Evolutionary conservation across 2,888 invertebrate species (phyloP).

Genomic region (Leucophora obtusa): DNA sequence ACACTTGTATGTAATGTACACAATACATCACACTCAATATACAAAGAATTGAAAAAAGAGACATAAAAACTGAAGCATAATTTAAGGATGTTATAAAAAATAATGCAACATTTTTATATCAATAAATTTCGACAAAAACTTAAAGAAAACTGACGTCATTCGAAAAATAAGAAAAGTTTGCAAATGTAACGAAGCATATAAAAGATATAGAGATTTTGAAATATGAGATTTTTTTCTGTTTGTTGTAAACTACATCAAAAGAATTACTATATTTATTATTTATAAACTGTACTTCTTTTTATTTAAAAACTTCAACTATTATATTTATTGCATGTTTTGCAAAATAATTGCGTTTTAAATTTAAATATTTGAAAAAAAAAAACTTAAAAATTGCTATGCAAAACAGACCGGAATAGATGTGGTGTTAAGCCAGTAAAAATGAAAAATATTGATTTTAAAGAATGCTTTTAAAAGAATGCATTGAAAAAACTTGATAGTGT

Average conservation of each 20-base stretch:
- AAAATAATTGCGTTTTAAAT: conserved; percentile 44
- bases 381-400: conserved; percentile 12
- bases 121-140: conserved; percentile 9
- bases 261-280: not conserved
- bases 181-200: conserved; percentile 43
- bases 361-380: conserved; percentile 26
- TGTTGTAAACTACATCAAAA: not conserved
- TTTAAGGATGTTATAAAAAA: conserved; percentile 42
- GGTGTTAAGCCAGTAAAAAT: conserved; percentile 1
- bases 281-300: conserved; percentile 12
- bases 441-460: conserved; percentile 31
- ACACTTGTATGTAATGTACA: conserved; percentile 2
- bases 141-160: conserved; percentile 55
- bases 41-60: not conserved
- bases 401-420: conserved; percentile 6
- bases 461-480: not conserved
- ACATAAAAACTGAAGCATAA: conserved; percentile 50
- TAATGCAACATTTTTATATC: conserved; percentile 1
- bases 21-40: conserved; percentile 7
- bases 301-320: not conserved
- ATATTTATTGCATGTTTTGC: conserved; percentile 29
- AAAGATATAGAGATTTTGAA: conserved; percentile 32
- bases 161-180: conserved; percentile 21
- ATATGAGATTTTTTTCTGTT: conserved; percentile 29
- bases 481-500: not conserved